Base-by-base conservation (phyloP, 1,140 invertebrate species). In the Papilio polytes region DNA sequence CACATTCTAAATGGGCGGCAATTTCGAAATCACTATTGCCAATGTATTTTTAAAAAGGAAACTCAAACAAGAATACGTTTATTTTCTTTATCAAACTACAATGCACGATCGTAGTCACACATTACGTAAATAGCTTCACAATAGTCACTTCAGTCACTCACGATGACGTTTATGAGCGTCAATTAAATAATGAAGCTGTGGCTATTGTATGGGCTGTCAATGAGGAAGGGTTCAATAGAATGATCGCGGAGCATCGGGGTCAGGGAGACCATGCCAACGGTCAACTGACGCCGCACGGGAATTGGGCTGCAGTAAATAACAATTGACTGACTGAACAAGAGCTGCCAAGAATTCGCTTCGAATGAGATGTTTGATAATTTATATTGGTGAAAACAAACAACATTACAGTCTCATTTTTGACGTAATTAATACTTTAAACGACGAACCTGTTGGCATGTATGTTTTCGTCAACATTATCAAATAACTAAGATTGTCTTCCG, bases 231-330 rank as follows among this genome's bases (percentile, higher is more conserved):
- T 82, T 87, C 85, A 91, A 93, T 91, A 91, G 87, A 90, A 89
- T 89, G 90, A 92, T 91, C 82, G 87, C 76, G 82, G 88, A 87
- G 82, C 87, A 88, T 78, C 84, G 87, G 85, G 92, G 90, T 92
- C 90, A 90, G 84, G 81, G 82, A 83, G 80, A 85, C 88, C 87
- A 91, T 88, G 86, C 81, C 87, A 87, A 84, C 85, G 90, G 90
- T 92, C 88, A 91, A 90, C 88, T 89, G 84, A 86, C 86, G 85
- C 83, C 89, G 87, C 89, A 89, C 88, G 81, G 87, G 87, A 89
- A 89, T 89, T 88, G 80, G 82, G 84, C 81, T 87, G 84, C 87
- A 89, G 92, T 93, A 89, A 92, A 90, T 92, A 82, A 83, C 86
- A 85, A 86, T 86, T 82, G 84, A 80, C 56, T 63, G 81, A 74